Percentiles rank a stretch among this genome's conserved stretches.
Conservation (phyloP, 2,888 invertebrate genomes). For the Yponomeuta sedellus region DNA sequence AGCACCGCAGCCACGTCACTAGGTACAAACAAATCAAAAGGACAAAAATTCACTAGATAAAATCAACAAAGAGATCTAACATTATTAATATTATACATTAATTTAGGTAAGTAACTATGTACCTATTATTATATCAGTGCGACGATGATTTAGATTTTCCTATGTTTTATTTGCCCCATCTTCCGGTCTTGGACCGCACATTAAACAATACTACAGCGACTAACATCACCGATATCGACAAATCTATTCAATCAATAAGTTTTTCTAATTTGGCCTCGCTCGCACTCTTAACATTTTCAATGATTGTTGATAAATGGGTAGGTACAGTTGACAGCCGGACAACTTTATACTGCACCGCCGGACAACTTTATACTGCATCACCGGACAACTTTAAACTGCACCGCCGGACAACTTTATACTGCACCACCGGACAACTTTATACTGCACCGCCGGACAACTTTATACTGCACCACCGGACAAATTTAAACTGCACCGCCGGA, state of each 20-base stretch:
- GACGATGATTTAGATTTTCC: slow-evolving; percentile 5
- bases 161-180: neutral
- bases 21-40: neutral
- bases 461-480: too few species aligned
- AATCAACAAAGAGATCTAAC: slow-evolving; percentile 11
- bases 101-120: neutral
- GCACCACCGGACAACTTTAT: too few species aligned
- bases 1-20: neutral
- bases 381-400: too few species aligned
- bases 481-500: too few species aligned
- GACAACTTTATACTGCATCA: too few species aligned
- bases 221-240: slow-evolving; percentile 1
- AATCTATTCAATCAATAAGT: neutral
- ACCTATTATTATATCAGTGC: slow-evolving; percentile 3
- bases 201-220: slow-evolving; percentile 5
- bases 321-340: too few species aligned
- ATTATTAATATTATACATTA: neutral
- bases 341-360: too few species aligned
- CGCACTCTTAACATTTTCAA: too few species aligned
- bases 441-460: too few species aligned
- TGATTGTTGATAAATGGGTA: too few species aligned
- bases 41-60: neutral
- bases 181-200: slow-evolving; percentile 3
- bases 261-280: too few species aligned
- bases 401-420: too few species aligned